Base-by-base conservation (phyloP, 1,140 invertebrate genomes). In the Notospermus geniculatus region DNA sequence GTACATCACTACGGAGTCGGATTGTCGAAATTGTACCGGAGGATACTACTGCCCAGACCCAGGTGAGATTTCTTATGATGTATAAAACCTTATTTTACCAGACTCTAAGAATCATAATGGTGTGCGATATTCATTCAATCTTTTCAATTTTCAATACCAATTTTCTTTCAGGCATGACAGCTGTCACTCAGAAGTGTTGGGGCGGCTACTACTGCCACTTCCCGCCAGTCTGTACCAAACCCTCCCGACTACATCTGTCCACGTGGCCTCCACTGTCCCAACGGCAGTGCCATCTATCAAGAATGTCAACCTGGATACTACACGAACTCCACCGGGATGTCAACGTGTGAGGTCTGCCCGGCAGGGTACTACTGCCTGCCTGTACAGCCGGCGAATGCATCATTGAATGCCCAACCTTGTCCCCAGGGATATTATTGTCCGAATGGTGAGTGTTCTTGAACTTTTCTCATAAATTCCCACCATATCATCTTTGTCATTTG, bases 351-450 rank as follows among this genome's bases (percentile, higher is more conserved):
- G 7, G 54, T 54, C 2, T 77, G 75, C 61, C 69, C 72, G 1
- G 58, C 56, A 5, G 72, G 73, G 11, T 73, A 61, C 59, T 74
- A 72, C 67, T 77, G 75, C 62, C 60, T 74, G 1, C 74, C 74
- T 43, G 73, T 76, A 9, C 56, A 54, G 60, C 70, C 69, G 27
- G 57, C 54, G 5, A 78, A 74, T 58, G 65, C 71, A 22, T 66
- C 71, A 28, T 57, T 73, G 4, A 75, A 71, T 59, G 64, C 65
- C 9, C 71, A 71, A 58, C 41, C 62, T n/a, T 78, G 76, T 62
- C 74, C 75, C 19, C 60, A 59, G 28, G 76, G 76, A 19, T 76
- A 75, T 63, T 78, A 71, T 66, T 78, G 76, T 64, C 76, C 73
- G 19, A 52, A 54, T 68, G 76, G 76, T 77, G 61, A 63, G 57